phyloP scores from a whole-genome alignment of 1,140 invertebrate species.

The Diorhabda carinulata region DNA sequence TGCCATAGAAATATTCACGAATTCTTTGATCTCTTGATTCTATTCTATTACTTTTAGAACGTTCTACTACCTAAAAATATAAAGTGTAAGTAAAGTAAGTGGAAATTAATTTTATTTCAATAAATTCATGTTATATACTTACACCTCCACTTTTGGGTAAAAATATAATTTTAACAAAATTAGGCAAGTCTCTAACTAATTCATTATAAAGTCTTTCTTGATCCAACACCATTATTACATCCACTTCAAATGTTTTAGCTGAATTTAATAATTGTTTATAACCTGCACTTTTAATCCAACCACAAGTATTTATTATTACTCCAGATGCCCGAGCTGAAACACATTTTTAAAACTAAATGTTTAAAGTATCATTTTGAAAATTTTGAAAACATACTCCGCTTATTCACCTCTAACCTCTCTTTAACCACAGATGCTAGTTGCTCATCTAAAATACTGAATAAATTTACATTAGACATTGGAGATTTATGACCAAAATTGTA shows the following conservation, averaged over 20 bases:
- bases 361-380: too few species aligned
- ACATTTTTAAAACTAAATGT: background rate
- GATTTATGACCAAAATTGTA: slow-evolving; percentile 91
- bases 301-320: slow-evolving; percentile 97
- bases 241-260: slow-evolving; percentile 91
- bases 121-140: slow-evolving; percentile 44
- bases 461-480: slow-evolving; percentile 71
- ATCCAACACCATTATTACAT: slow-evolving; percentile 93
- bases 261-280: slow-evolving; percentile 81
- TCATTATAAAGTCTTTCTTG: slow-evolving; percentile 96
- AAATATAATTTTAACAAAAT: slow-evolving; percentile 89
- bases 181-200: slow-evolving; percentile 86
- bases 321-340: slow-evolving; percentile 77
- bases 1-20: slow-evolving; percentile 95
- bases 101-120: background rate
- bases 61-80: slow-evolving; percentile 72
- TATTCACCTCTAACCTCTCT: slow-evolving; percentile 79
- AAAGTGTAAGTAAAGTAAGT: slow-evolving; percentile 1
- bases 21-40: slow-evolving; percentile 79
- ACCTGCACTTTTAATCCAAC: slow-evolving; percentile 90
- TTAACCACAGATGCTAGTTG: slow-evolving; percentile 83
- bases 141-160: slow-evolving; percentile 96
- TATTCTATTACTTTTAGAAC: slow-evolving; percentile 64
- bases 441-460: slow-evolving; percentile 84
- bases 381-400: slow-evolving; percentile 61